A percentile compares a stretch with the other conserved stretches of the same genome.
Evolutionary conservation across 1,140 invertebrate species (phyloP).

Genomic region (Aethina tumida): DNA sequence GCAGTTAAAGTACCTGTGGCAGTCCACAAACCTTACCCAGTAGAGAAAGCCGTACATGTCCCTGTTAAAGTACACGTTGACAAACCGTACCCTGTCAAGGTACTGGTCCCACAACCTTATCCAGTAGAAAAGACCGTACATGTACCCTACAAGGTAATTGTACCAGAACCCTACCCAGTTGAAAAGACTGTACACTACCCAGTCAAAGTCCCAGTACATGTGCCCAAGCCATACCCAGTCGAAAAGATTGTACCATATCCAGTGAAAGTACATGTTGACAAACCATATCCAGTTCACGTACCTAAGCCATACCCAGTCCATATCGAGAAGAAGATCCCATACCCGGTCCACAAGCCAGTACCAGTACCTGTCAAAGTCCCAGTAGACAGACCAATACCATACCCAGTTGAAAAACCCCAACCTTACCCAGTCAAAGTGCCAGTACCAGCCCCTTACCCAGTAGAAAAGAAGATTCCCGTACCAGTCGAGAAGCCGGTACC

Average conservation of each 20-base stretch:
- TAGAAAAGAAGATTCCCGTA: constrained; percentile 45
- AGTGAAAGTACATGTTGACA: constrained; percentile 50
- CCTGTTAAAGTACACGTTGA: constrained; percentile 61
- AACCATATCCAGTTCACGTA: constrained; percentile 46
- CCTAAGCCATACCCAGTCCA: constrained; percentile 35
- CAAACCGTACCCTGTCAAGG: constrained; percentile 52
- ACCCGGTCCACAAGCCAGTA: constrained; percentile 41
- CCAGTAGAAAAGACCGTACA: constrained; percentile 55
- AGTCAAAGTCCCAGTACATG: constrained; percentile 47
- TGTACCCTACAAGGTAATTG: constrained; percentile 50
- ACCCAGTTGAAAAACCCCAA: constrained; percentile 50
- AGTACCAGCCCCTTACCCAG: constrained; percentile 44
- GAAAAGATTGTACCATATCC: constrained; percentile 47
- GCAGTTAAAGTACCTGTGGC: constrained; percentile 49
- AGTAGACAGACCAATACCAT: constrained; percentile 50
- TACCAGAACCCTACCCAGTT: constrained; percentile 53
- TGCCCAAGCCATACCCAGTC: constrained; percentile 49
- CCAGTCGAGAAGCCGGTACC: constrained; percentile 56
- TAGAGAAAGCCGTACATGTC: constrained; percentile 61
- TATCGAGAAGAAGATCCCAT: constrained; percentile 36
- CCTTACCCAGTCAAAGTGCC: constrained; percentile 50
- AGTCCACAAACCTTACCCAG: constrained; percentile 56
- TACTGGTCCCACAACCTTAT: constrained; percentile 55
- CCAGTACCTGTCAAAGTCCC: constrained; percentile 40
- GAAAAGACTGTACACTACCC: constrained; percentile 52